Evolutionary conservation across 2,888 invertebrate species (phyloP).

Genomic region (Scrobipalpa costella): DNA sequence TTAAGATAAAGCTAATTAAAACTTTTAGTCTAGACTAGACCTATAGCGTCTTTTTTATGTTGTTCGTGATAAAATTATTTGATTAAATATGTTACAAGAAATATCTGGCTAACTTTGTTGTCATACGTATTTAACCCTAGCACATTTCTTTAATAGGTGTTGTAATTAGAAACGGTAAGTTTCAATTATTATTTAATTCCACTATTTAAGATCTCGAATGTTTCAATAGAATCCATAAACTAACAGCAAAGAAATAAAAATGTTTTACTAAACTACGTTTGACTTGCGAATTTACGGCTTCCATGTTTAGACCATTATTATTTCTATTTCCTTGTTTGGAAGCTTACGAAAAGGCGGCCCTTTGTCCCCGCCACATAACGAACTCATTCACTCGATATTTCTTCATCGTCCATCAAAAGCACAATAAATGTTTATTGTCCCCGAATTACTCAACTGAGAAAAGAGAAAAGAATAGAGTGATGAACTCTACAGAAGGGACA

Average conservation of each 20-base stretch:
- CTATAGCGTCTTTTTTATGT: too few relatives aligned
- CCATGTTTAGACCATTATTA: neutral
- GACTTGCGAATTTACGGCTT: too few relatives aligned
- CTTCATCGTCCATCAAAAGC: constrained; percentile 47
- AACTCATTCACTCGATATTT: constrained; percentile 14
- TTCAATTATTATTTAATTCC: too few relatives aligned
- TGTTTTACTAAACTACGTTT: neutral
- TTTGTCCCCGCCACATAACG: constrained; percentile 69
- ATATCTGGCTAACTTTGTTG: too few relatives aligned
- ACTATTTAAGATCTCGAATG: too few relatives aligned
- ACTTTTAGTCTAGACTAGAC: neutral
- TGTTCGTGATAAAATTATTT: too few relatives aligned
- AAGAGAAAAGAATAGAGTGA: constrained; percentile 55
- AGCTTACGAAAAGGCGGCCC: constrained; percentile 77
- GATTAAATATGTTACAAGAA: too few relatives aligned
- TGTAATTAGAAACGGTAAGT: neutral
- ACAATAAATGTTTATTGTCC: constrained; percentile 80
- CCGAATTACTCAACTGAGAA: constrained; percentile 70
- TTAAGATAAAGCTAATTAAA: neutral
- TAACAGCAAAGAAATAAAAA: too few relatives aligned
- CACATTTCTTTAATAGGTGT: too few relatives aligned
- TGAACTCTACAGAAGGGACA: constrained; percentile 3
- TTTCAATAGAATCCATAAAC: too few relatives aligned
- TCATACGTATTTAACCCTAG: too few relatives aligned
- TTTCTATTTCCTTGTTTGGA: constrained; percentile 45